Percentiles rank a stretch among this genome's conserved stretches.
phyloP scores from a whole-genome alignment of 2,797 vertebrate genomes.

The Enteromius paludinosus region DNA sequence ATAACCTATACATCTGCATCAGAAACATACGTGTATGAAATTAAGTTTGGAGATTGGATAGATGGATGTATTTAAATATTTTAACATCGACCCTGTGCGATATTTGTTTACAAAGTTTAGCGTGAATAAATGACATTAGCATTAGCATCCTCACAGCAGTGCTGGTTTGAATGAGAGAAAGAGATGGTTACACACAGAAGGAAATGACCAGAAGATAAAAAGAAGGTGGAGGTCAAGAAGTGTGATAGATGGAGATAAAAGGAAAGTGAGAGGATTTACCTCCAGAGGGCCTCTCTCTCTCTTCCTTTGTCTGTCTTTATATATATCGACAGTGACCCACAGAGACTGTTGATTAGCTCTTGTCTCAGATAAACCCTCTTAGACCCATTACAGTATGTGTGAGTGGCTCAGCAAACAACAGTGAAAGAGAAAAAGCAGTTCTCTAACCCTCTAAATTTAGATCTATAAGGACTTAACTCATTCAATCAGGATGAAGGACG shows the following conservation, averaged over 20 bases:
- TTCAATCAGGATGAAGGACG: background rate
- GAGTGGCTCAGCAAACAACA: conserved; percentile 37
- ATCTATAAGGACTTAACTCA: conserved; percentile 5
- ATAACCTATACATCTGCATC: background rate
- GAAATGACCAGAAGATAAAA: conserved; percentile 27
- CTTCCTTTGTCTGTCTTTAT: conserved; percentile 15
- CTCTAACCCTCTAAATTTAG: background rate
- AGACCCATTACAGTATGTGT: conserved; percentile 49
- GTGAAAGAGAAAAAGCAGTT: conserved; percentile 38
- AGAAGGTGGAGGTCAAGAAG: conserved; percentile 5
- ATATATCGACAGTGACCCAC: conserved; percentile 42
- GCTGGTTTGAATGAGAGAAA: background rate
- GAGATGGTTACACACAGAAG: conserved; percentile 43
- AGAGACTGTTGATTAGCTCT: conserved; percentile 51
- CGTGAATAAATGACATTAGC: background rate
- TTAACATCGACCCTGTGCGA: background rate
- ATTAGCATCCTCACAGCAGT: conserved; percentile 11
- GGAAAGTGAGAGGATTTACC: conserved; percentile 45
- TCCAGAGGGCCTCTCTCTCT: conserved; percentile 17
- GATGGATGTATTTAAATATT: background rate
- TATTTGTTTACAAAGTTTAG: background rate
- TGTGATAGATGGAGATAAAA: conserved; percentile 35
- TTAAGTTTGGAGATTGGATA: background rate
- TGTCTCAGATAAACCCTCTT: conserved; percentile 55
- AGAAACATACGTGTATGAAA: background rate